Conservation (phyloP, 2,797 vertebrate species). For the Tokudaia tokunoshimensis region DNA sequence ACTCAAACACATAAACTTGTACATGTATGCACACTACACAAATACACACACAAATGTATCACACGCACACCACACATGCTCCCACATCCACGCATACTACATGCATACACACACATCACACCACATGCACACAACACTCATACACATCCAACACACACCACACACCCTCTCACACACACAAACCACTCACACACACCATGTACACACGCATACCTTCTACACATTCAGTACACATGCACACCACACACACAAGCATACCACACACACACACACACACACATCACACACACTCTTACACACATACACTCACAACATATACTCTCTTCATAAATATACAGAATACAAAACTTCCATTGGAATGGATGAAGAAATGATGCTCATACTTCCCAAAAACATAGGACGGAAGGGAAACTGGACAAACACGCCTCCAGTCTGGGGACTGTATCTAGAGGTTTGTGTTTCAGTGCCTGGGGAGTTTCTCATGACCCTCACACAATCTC, state of each 20-base stretch:
- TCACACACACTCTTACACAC: not conserved
- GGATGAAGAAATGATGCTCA: not conserved
- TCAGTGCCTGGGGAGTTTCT: not conserved
- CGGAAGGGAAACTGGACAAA: not conserved
- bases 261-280: not conserved
- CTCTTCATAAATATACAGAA: not conserved
- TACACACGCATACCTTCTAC: not conserved
- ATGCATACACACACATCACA: not conserved
- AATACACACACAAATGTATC: not conserved
- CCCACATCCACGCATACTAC: not conserved
- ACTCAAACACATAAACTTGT: not conserved
- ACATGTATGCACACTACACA: not conserved
- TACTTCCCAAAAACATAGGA: not conserved
- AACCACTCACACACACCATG: not conserved
- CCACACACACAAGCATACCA: not conserved
- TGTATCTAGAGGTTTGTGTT: not conserved
- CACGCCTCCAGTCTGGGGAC: not conserved
- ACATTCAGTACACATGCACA: not conserved
- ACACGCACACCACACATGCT: not conserved
- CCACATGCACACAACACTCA: not conserved
- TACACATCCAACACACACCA: not conserved
- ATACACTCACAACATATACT: not conserved
- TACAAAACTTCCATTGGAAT: not conserved
- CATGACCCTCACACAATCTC: not conserved
- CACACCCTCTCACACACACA: not conserved